Evolutionary conservation across 2,888 invertebrate genomes (phyloP), one percentile per base, ranked within the genome.

Genomic region (Thumatha senex): DNA sequence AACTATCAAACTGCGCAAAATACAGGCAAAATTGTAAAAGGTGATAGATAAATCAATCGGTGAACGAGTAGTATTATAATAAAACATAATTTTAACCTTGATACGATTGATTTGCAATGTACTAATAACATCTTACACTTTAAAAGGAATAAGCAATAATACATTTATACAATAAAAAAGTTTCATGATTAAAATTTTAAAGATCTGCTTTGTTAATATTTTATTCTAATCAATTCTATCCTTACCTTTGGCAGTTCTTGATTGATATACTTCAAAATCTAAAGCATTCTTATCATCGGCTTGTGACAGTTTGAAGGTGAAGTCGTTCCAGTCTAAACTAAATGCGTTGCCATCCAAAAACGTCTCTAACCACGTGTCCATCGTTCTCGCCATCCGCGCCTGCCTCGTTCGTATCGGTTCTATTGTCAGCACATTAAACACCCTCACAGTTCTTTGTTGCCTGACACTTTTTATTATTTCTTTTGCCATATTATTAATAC

Each of bases 361-460:
- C 33, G 89, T 88, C 46, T 88, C 81, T 46, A 91, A 54, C 40
- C 80, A 73, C 8, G 86, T 84, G 49, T 80, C 78, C 15, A 72
- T 83, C 0, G 88, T 81, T 58, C 91, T 80, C 58, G 82, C 88
- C 57, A 88, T 81, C 59, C 89, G 80, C 58, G 82, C 89, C 55
- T 86, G 82, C 55, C 85, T 74, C 52, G 75, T 73, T 46, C 64
- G 74, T 54, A 93, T 65, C 10, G 93, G 93, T 57, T 93, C 92
- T 58, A 94, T 86, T 62, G 92, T 92, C 56, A 94, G 77, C 58
- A 90, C 70, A 51, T 93, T 92, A 72, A 94, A 92, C 31, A 92
- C 61, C 64, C 86, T 89, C 53, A 94, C 86, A 46, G 92, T 84
- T 66, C 91, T 92, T 64, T 92, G 89, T 46, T 92, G 86, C 46